Evolutionary conservation across 53 echinoderm and acorn worm species (phyloP).

Genomic region (Echinarachnius parma): DNA sequence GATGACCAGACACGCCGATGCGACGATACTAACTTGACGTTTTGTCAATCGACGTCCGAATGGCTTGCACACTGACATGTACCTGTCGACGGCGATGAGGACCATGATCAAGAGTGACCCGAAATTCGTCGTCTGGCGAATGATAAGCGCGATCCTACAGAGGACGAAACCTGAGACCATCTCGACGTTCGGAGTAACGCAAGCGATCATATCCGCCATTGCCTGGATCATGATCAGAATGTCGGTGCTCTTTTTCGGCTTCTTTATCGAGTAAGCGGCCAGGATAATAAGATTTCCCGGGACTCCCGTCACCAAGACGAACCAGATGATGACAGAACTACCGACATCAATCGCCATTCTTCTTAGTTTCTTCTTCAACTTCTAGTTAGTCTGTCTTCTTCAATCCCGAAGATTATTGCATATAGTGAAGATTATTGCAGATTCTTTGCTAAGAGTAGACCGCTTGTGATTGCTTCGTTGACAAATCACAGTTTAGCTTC

Average conservation of each 20-base stretch:
- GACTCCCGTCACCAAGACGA: conserved; percentile 40
- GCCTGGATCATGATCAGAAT: conserved; percentile 57
- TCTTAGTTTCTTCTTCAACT: too few species aligned
- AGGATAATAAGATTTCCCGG: conserved; percentile 53
- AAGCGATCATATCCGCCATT: conserved; percentile 51
- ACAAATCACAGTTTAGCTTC: too few species aligned
- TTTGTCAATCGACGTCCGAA: conserved; percentile 21
- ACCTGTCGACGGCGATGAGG: conserved; percentile 47
- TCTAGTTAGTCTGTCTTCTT: too few species aligned
- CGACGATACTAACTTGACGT: background rate
- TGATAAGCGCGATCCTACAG: conserved; percentile 2
- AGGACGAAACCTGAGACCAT: background rate
- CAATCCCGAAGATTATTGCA: too few species aligned
- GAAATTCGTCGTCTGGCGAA: background rate
- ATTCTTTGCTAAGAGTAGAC: too few species aligned
- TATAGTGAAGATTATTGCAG: too few species aligned
- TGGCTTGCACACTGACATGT: conserved; percentile 45
- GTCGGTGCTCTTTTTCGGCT: conserved; percentile 32
- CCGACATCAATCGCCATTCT: conserved; percentile 32
- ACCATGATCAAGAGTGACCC: conserved; percentile 5
- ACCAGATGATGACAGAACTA: conserved; percentile 7
- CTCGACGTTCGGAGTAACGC: conserved; percentile 33
- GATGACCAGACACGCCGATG: background rate
- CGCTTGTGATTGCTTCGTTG: too few species aligned
- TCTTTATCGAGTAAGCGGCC: conserved; percentile 38